Percentiles rank a stretch among this genome's conserved stretches.
These are phyloP conservation scores for Trichonephila clavata DNA, from an alignment of 1,140 invertebrate genomes.

Conservation along the genomic window DNA sequence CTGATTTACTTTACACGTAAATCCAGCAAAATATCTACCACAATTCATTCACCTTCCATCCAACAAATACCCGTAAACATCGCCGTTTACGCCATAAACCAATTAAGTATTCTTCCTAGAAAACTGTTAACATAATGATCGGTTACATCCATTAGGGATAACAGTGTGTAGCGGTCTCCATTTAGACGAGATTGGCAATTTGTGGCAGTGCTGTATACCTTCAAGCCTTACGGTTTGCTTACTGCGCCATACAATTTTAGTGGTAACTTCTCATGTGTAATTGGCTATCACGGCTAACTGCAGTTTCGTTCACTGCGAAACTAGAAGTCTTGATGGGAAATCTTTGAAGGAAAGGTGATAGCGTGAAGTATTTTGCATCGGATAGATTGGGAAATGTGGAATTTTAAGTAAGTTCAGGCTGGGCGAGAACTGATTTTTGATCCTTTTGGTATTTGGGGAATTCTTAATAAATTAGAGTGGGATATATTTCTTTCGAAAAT, in stretches of 20 bases:
- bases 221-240: not conserved
- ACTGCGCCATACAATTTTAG: conserved; percentile 4
- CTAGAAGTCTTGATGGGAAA: conserved; percentile 14
- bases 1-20: not conserved
- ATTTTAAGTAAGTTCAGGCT: no score
- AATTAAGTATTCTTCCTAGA: conserved; percentile 44
- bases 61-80: conserved; percentile 44
- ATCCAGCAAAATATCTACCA: not conserved
- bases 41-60: not conserved
- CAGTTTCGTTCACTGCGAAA: conserved; percentile 10
- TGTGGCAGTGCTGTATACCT: not conserved
- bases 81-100: conserved; percentile 20
- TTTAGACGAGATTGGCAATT: conserved; percentile 21
- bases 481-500: no score
- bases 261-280: conserved; percentile 36
- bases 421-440: no score
- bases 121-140: conserved; percentile 57
- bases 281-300: conserved; percentile 9
- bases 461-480: no score
- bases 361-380: not conserved
- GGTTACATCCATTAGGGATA: conserved; percentile 30
- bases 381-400: no score
- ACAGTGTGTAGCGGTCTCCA: not conserved
- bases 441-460: no score
- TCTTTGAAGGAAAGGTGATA: conserved; percentile 3